These are phyloP conservation scores for Osmerus eperlanus DNA, from an alignment of 2,113 vertebrate genomes.

Conservation along the genomic window DNA sequence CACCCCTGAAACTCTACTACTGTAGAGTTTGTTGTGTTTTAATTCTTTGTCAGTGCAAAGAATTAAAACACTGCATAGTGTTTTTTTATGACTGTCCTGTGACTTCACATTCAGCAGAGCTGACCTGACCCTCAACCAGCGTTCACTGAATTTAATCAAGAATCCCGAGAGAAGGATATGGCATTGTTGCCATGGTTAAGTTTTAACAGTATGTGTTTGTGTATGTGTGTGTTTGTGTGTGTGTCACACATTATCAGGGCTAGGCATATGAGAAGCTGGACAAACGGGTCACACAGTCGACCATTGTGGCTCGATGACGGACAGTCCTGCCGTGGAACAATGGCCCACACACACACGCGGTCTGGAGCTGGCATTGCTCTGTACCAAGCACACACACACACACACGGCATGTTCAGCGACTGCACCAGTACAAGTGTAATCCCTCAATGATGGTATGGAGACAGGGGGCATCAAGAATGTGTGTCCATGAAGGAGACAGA, in stretches of 20 bases:
- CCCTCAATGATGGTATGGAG: slow-evolving; percentile 18
- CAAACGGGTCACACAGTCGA: slow-evolving; percentile 59
- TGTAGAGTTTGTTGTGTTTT: too few species aligned
- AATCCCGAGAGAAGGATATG: slow-evolving; percentile 25
- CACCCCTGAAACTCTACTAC: too few species aligned
- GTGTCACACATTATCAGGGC: slow-evolving; percentile 40
- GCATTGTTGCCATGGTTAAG: slow-evolving; percentile 27
- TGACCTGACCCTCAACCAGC: too few species aligned
- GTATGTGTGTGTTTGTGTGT: slow-evolving; percentile 14
- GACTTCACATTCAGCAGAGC: too few species aligned
- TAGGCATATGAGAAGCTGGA: slow-evolving; percentile 48
- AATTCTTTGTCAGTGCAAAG: too few species aligned
- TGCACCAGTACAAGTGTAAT: slow-evolving; percentile 20
- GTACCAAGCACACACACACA: slow-evolving; percentile 4
- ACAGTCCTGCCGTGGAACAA: slow-evolving; percentile 55
- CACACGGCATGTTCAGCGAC: neutral
- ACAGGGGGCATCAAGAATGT: slow-evolving; percentile 18
- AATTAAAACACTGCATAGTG: too few species aligned
- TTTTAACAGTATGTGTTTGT: slow-evolving; percentile 6
- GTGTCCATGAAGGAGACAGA: slow-evolving; percentile 19
- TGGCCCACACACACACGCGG: slow-evolving; percentile 34
- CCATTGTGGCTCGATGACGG: slow-evolving; percentile 62
- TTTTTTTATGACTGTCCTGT: too few species aligned
- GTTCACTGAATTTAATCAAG: neutral
- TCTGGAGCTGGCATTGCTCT: neutral